A percentile compares a stretch with the other conserved stretches of the same genome.
Evolutionary conservation across 2,888 invertebrate genomes (phyloP).

Genomic region (Neelides folsomi): DNA sequence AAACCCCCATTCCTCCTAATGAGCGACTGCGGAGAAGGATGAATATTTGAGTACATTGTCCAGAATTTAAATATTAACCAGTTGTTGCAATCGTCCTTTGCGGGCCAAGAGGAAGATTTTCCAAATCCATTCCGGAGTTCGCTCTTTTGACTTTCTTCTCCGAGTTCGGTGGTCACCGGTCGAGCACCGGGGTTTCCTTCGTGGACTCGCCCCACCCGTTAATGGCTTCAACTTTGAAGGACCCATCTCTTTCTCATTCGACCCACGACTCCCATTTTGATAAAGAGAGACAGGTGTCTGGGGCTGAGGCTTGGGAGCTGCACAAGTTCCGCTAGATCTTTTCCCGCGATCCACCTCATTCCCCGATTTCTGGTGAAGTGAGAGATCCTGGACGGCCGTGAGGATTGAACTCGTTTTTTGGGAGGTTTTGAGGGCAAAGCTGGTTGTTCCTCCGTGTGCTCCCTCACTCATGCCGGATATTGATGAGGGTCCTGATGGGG

Average conservation of each 20-base stretch:
- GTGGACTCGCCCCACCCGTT: slow-evolving; percentile 7
- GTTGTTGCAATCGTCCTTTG: slow-evolving; percentile 35
- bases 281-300: no score
- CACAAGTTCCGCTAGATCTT: no score
- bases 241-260: not conserved
- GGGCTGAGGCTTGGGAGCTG: no score
- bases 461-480: slow-evolving; percentile 13
- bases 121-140: slow-evolving; percentile 38
- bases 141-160: slow-evolving; percentile 33
- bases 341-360: no score
- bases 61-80: slow-evolving; percentile 32
- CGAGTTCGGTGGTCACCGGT: not conserved
- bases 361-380: slow-evolving; percentile 8
- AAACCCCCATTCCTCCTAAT: no score
- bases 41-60: no score
- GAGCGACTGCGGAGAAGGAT: no score
- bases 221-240: slow-evolving; percentile 9
- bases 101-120: slow-evolving; percentile 37
- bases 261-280: no score
- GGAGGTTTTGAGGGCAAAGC: not conserved
- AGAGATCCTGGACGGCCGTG: slow-evolving; percentile 24
- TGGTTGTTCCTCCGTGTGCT: slow-evolving; percentile 1
- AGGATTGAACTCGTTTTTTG: slow-evolving; percentile 9
- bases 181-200: not conserved
- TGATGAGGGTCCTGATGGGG: slow-evolving; percentile 23